phyloP scores from a whole-genome alignment of 2,888 invertebrate genomes.

The Strigamia crassipes region DNA sequence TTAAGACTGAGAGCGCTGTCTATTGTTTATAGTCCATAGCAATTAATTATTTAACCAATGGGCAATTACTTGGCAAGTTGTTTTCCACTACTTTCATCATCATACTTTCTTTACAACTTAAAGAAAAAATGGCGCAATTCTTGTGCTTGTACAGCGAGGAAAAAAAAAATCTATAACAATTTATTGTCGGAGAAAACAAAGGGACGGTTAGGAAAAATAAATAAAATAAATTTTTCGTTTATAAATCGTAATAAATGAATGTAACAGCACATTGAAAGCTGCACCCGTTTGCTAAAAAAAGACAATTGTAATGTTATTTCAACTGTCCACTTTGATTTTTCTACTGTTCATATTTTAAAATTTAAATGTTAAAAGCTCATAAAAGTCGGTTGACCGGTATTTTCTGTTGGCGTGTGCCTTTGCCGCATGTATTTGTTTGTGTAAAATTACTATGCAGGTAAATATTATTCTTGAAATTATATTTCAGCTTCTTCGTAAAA shows the following conservation, averaged over 20 bases:
- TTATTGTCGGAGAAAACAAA: background rate
- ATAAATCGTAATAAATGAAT: background rate
- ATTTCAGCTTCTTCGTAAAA: too few species aligned
- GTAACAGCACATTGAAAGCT: too few species aligned
- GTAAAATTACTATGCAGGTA: background rate
- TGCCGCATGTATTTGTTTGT: too few species aligned
- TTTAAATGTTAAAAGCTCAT: background rate
- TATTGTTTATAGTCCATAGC: slow-evolving; percentile 22
- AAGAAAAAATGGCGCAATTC: background rate
- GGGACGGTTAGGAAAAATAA: background rate
- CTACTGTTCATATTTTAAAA: too few species aligned
- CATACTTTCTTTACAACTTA: background rate
- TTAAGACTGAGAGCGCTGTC: slow-evolving; percentile 1
- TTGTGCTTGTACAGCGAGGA: background rate
- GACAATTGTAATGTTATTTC: too few species aligned
- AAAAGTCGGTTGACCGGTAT: background rate
- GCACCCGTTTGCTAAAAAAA: too few species aligned
- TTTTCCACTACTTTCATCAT: background rate
- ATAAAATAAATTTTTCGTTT: background rate
- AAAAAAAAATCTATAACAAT: background rate
- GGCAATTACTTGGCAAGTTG: slow-evolving; percentile 23
- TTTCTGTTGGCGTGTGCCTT: background rate
- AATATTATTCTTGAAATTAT: slow-evolving; percentile 27
- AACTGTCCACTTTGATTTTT: too few species aligned
- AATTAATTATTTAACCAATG: slow-evolving; percentile 32